Evolutionary conservation across 2,797 vertebrate genomes (phyloP).

Genomic region (Masticophis lateralis): DNA sequence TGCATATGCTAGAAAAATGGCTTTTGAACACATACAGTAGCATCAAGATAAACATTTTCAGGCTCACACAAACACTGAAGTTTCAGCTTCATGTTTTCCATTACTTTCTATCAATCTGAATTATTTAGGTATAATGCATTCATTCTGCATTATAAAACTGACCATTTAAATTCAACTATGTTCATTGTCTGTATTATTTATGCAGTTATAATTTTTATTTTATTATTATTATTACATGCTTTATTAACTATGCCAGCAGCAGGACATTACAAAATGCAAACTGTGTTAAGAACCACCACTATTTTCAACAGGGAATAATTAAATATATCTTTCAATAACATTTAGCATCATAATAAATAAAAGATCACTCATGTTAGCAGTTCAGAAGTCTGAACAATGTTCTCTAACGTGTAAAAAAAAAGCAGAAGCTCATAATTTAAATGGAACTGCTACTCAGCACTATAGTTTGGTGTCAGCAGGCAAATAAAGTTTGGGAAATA

Average conservation of each 20-base stretch:
- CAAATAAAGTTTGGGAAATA: constrained; percentile 42
- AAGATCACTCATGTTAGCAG: constrained; percentile 58
- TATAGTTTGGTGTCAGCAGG: constrained; percentile 49
- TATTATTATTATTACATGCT: constrained; percentile 60
- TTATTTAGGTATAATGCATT: constrained; percentile 21
- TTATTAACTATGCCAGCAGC: constrained; percentile 63
- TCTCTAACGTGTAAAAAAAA: constrained; percentile 59
- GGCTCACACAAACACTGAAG: background rate
- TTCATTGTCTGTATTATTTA: constrained; percentile 48
- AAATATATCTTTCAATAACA: constrained; percentile 68
- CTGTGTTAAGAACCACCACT: constrained; percentile 55
- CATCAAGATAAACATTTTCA: background rate
- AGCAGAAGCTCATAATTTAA: constrained; percentile 45
- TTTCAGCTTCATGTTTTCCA: constrained; percentile 25
- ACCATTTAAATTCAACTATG: constrained; percentile 44
- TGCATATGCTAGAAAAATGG: background rate
- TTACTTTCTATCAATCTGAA: constrained; percentile 29
- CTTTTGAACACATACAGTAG: background rate
- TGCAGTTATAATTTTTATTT: constrained; percentile 45
- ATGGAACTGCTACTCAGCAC: constrained; percentile 43
- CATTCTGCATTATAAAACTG: constrained; percentile 41
- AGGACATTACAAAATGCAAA: constrained; percentile 63
- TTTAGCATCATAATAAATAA: constrained; percentile 69
- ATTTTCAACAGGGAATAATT: constrained; percentile 66
- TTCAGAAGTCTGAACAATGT: constrained; percentile 57